A percentile compares a stretch with the other conserved stretches of the same genome.
Evolutionary conservation across 2,797 vertebrate species (phyloP).

Genomic region (Rallus crepitans): DNA sequence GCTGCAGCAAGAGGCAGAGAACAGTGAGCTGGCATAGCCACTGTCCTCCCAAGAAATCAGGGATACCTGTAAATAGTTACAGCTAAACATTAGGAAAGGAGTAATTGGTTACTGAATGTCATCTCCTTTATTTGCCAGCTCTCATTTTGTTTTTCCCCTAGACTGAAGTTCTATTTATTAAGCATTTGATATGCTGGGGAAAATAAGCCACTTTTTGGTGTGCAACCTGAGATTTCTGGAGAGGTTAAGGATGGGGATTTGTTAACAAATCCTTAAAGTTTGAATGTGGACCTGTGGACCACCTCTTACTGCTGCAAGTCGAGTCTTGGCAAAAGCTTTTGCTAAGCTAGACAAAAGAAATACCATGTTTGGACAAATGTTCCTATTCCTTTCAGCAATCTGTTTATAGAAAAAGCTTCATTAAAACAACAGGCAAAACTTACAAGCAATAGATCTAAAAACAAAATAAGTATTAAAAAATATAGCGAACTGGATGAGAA

Average conservation of each 20-base stretch:
- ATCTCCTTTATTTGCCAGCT: not conserved
- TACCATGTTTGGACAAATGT: not conserved
- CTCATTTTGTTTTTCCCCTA: not conserved
- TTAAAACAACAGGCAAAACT: not conserved
- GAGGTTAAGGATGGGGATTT: not conserved
- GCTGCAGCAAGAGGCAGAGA: not conserved
- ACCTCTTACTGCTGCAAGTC: not conserved
- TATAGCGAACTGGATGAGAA: not conserved
- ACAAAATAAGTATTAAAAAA: not conserved
- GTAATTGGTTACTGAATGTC: not conserved
- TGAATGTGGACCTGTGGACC: not conserved
- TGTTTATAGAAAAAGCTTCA: not conserved
- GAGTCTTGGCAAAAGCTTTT: not conserved
- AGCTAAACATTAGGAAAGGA: not conserved
- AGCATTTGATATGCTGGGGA: not conserved
- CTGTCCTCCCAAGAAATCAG: not conserved
- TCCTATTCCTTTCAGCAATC: not conserved
- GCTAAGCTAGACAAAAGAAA: not conserved
- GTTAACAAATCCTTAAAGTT: not conserved
- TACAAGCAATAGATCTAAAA: not conserved
- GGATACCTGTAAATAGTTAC: not conserved
- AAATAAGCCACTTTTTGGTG: not conserved
- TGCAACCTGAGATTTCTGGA: not conserved
- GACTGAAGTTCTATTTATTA: not conserved
- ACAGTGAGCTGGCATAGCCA: not conserved